Conservation (phyloP, 2,113 vertebrate genomes). For the Hydrolagus affinis region DNA sequence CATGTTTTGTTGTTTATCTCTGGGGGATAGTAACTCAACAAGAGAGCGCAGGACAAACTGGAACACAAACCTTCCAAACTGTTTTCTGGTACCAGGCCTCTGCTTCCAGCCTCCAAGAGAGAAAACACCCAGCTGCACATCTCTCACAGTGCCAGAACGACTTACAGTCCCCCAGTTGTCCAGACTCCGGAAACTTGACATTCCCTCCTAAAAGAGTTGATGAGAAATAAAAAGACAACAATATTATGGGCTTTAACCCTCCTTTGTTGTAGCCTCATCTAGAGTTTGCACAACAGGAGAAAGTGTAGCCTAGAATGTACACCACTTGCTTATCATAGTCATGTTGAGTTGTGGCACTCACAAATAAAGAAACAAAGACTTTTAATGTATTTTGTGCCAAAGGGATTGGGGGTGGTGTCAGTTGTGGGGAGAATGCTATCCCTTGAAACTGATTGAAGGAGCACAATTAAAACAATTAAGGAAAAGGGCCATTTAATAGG, state of each 20-base stretch:
- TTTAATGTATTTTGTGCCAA: no score
- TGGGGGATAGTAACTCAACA: not conserved
- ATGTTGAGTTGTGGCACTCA: no score
- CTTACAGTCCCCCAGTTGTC: constrained; percentile 38
- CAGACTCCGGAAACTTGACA: constrained; percentile 36
- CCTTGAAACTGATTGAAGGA: not conserved
- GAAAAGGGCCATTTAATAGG: not conserved
- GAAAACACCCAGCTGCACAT: constrained; percentile 1
- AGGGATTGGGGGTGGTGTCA: no score
- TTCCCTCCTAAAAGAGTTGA: constrained; percentile 43
- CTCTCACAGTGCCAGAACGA: constrained; percentile 34
- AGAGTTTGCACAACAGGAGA: no score
- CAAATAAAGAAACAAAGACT: no score
- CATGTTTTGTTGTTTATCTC: not conserved
- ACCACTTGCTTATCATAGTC: no score
- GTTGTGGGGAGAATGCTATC: no score
- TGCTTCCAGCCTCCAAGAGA: constrained; percentile 8
- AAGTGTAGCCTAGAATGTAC: no score
- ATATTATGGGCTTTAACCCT: no score
- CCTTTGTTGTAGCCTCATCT: no score
- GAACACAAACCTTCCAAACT: constrained; percentile 25
- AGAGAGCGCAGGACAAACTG: no score
- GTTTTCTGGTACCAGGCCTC: not conserved
- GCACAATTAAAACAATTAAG: not conserved
- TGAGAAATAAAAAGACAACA: not conserved